Evolutionary conservation across 2,797 vertebrate genomes (phyloP), one percentile per base, ranked within the genome.

Genomic region (Rhinella marina): DNA sequence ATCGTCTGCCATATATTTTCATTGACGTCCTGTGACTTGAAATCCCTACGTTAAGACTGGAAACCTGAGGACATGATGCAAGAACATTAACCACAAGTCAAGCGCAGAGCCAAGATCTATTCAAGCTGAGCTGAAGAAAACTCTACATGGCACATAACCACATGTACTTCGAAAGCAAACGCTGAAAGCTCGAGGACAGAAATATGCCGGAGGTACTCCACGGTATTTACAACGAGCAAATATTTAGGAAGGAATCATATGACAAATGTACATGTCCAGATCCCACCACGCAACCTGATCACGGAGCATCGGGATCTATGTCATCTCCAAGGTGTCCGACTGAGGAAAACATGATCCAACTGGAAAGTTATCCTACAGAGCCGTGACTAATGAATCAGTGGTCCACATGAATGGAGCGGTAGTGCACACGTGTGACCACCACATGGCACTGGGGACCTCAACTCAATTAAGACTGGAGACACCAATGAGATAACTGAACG

Each of bases 241-340:
- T 56, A 78, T 78, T 78, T 56, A 78, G 50, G n/a, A 78, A 25
- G 76, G 76, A 78, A 56, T 78, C 52, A 29, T 27, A 78, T 56
- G 50, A 78, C 70, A 73, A 73, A 16, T 78, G 56, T 16, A 78
- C 7, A 27, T 8, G 50, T 78, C 6, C 14, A n/a, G 48, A 77
- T 52, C 73, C 41, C 8, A 5, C 54, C 41, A 23, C 16, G 48
- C 10, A 25, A n/a, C 41, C 76, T n/a, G n/a, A 56, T 78, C 12
- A 27, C 4, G 14, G 8, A 16, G 41, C 41, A 5, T 4, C 41
- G 5, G 41, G 41, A 41, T 41, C 41, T 41, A 41, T 41, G 41
- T 41, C 41, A 6, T 6, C 41, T 32, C 32, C 32, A 32, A 32
- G 32, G 32, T 32, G 32, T 32, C 41, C 41, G 41, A 41, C 41